These are phyloP conservation scores for Altica lythri DNA, from an alignment of 2,888 invertebrate genomes.

Conservation along the genomic window DNA sequence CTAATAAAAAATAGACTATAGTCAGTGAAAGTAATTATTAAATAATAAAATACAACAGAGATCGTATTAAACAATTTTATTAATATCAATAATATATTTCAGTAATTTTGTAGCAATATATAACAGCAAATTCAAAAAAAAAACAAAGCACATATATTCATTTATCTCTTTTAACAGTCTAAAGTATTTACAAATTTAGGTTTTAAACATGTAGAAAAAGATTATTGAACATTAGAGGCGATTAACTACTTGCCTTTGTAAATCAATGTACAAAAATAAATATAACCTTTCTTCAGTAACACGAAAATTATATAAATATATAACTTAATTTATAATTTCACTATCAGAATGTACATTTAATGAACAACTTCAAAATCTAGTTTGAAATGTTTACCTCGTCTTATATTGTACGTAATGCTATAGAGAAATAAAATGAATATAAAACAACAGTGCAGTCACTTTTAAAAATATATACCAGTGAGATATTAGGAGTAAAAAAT, in stretches of 20 bases:
- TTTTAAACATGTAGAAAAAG: constrained; percentile 17
- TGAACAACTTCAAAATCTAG: too few relatives aligned
- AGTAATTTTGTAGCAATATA: constrained; percentile 29
- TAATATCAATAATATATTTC: constrained; percentile 26
- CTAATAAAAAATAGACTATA: too few relatives aligned
- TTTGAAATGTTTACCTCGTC: too few relatives aligned
- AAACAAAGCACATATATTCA: constrained; percentile 22
- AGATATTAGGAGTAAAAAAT: too few relatives aligned
- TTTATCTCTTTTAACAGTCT: constrained; percentile 19
- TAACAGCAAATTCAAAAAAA: constrained; percentile 29
- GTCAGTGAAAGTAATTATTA: too few relatives aligned
- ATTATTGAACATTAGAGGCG: constrained; percentile 14
- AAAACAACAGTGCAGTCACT: too few relatives aligned
- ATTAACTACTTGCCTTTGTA: constrained; percentile 8
- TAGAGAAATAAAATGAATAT: too few relatives aligned
- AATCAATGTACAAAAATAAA: constrained; percentile 29
- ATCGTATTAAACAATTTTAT: constrained; percentile 10
- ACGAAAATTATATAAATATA: constrained; percentile 12
- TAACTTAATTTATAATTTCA: constrained; percentile 6
- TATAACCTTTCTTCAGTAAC: constrained; percentile 18
- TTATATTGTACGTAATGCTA: too few relatives aligned
- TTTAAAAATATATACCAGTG: too few relatives aligned
- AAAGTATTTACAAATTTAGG: constrained; percentile 20
- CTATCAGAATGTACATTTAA: too few relatives aligned
- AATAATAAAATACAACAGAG: too few relatives aligned